These are phyloP conservation scores for Condylura cristata DNA, from an alignment of 2,113 vertebrate genomes.

Conservation along the genomic window DNA sequence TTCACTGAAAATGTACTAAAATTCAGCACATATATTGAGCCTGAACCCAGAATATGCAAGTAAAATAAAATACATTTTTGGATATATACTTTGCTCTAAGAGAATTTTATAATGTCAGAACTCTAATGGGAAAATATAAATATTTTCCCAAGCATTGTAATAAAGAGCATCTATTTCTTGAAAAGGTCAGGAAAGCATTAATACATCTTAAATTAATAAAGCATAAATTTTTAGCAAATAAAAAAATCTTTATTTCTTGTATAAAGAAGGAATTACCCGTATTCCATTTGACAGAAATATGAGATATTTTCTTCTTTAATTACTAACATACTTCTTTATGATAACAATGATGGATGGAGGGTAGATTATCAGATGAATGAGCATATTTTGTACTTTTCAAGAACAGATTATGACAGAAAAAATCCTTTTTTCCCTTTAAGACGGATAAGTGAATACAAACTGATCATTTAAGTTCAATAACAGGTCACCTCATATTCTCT, in stretches of 20 bases:
- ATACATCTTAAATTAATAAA: neutral
- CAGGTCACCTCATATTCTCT: neutral
- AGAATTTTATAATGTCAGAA: neutral
- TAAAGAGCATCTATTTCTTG: neutral
- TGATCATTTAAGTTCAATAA: neutral
- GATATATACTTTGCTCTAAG: neutral
- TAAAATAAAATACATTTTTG: constrained; percentile 31
- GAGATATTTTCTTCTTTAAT: neutral
- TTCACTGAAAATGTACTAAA: constrained; percentile 37
- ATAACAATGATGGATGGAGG: neutral
- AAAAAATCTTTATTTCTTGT: neutral
- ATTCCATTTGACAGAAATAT: neutral
- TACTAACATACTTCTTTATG: neutral
- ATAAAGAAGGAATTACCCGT: neutral
- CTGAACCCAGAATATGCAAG: constrained; percentile 36
- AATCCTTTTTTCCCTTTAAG: neutral
- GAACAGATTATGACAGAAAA: neutral
- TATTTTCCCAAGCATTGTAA: neutral
- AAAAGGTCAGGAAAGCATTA: neutral
- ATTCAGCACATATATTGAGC: neutral
- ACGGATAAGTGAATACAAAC: neutral
- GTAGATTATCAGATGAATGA: neutral
- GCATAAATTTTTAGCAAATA: neutral
- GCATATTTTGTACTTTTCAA: neutral
- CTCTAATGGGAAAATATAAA: neutral